Conservation (phyloP, 2,113 vertebrate genomes). For the Vombatus ursinus region DNA sequence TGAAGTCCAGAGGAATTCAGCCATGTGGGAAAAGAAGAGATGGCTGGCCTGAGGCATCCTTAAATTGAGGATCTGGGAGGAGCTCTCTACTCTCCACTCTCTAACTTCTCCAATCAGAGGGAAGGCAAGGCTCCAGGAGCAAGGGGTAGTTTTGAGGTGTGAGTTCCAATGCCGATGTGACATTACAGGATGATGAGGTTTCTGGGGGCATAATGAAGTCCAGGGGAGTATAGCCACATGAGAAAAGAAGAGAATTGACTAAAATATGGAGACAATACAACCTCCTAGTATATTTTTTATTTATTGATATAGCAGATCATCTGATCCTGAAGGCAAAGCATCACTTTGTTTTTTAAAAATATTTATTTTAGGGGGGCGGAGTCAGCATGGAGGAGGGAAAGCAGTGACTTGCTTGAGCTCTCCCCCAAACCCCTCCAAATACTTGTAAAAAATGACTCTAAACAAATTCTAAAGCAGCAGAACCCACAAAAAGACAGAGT, state of each 20-base stretch:
- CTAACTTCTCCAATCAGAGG: too few species aligned
- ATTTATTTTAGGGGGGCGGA: too few species aligned
- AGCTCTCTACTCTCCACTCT: background rate
- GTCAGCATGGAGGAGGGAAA: too few species aligned
- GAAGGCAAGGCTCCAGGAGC: too few species aligned
- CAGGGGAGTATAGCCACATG: background rate
- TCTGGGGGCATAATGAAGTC: background rate
- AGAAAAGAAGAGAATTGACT: background rate
- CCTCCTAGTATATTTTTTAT: background rate
- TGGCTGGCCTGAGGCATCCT: background rate
- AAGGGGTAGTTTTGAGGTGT: too few species aligned
- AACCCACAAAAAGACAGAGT: too few species aligned
- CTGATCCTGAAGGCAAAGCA: background rate
- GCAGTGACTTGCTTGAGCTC: too few species aligned
- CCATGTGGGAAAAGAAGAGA: background rate
- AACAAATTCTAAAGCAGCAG: too few species aligned
- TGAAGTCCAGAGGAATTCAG: background rate
- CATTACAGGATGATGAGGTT: background rate
- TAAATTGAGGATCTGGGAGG: background rate
- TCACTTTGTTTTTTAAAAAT: background rate
- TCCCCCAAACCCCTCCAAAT: too few species aligned
- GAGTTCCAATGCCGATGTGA: background rate
- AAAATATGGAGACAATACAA: background rate
- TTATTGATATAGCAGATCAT: background rate
- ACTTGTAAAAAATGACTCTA: too few species aligned